Percentiles rank a stretch among this genome's conserved stretches.
These are phyloP conservation scores for Hydractinia echinata DNA, from an alignment of 30 jellyfish, hydroid and myxozoan genomes.

Conservation along the genomic window DNA sequence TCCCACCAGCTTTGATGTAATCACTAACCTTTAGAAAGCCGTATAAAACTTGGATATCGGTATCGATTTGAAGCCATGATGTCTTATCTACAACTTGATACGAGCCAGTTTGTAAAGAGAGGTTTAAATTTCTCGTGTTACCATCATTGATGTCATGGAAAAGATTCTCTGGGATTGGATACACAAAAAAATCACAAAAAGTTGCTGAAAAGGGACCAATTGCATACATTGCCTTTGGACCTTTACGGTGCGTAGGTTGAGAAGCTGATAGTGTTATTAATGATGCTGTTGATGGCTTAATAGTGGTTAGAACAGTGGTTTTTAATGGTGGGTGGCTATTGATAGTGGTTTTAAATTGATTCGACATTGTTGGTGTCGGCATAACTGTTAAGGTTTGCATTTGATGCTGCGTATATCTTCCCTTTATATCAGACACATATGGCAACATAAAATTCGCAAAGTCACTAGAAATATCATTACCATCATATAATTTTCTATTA, in stretches of 20 bases:
- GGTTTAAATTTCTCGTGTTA: constrained; percentile 46
- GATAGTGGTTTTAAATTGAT: neutral
- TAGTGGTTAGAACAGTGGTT: neutral
- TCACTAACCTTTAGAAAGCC: constrained; percentile 75
- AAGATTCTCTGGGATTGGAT: constrained; percentile 54
- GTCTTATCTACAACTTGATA: constrained; percentile 11
- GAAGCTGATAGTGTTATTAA: neutral
- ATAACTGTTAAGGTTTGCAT: neutral
- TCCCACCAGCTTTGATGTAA: constrained; percentile 31
- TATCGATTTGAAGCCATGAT: constrained; percentile 82
- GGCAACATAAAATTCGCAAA: neutral
- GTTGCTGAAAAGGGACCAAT: constrained; percentile 41
- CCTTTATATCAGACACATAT: neutral
- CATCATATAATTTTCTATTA: neutral
- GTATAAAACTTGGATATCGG: constrained; percentile 43
- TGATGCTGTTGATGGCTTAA: neutral
- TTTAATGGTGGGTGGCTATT: neutral
- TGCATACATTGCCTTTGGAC: neutral
- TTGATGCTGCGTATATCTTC: neutral
- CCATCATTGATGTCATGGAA: constrained; percentile 67
- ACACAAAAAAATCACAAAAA: constrained; percentile 43
- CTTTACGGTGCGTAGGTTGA: neutral
- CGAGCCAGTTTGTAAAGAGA: constrained; percentile 1
- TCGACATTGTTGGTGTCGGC: constrained; percentile 17
- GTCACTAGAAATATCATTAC: neutral